Conservation (phyloP, 2,113 vertebrate species). For the Cryptomyrus ogoouensis region DNA sequence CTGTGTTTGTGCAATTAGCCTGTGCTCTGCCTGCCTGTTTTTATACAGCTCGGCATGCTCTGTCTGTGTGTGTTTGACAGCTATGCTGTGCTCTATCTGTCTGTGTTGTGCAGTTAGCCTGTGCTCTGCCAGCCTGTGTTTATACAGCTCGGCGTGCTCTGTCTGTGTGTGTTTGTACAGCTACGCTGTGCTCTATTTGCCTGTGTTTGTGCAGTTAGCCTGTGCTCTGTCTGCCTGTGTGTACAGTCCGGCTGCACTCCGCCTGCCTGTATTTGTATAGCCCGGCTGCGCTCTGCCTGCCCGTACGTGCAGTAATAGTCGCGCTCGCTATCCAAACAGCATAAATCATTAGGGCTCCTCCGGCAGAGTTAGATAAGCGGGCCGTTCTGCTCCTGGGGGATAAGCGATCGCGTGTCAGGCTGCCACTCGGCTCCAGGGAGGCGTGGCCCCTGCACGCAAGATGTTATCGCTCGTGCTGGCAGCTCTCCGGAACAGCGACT, state of each 20-base stretch:
- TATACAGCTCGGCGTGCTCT: not conserved
- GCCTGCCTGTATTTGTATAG: not conserved
- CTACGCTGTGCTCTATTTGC: not conserved
- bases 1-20: too few relatives aligned
- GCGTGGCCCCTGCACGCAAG: not conserved
- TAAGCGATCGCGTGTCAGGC: constrained; percentile 15
- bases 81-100: too few relatives aligned
- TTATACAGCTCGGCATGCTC: too few relatives aligned
- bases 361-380: constrained; percentile 19
- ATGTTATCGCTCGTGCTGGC: not conserved
- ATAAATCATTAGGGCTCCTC: constrained; percentile 23
- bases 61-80: too few relatives aligned
- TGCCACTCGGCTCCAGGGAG: constrained; percentile 8
- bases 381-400: constrained; percentile 10
- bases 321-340: not conserved
- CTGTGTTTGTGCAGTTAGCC: too few relatives aligned
- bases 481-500: not conserved
- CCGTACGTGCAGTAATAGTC: not conserved
- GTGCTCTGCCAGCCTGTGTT: not conserved
- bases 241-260: not conserved
- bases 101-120: not conserved
- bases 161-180: not conserved
- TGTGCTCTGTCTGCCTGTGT: not conserved
- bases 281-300: not conserved
- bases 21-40: not conserved